phyloP scores from a whole-genome alignment of 2,888 invertebrate species.

The Nomada ruficornis region DNA sequence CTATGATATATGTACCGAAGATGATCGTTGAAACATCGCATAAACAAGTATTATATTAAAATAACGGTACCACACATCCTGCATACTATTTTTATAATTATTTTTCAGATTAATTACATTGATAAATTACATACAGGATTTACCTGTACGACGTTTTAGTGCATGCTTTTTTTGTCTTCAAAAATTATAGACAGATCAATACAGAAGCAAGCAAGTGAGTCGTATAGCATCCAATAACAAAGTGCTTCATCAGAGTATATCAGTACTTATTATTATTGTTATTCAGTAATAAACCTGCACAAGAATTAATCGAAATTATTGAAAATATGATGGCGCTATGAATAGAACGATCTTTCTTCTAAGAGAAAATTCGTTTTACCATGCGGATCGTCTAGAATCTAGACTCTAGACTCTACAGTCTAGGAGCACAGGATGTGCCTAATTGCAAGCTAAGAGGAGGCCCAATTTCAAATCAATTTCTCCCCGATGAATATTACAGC shows the following conservation, averaged over 20 bases:
- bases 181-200: too few species aligned
- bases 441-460: constrained; percentile 68
- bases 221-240: too few species aligned
- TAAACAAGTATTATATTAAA: too few species aligned
- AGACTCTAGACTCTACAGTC: constrained; percentile 62
- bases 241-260: background rate
- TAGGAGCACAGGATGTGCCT: constrained; percentile 48
- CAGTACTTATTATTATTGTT: background rate
- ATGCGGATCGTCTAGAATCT: constrained; percentile 15
- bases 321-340: constrained; percentile 34
- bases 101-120: too few species aligned
- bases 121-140: too few species aligned
- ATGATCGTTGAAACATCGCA: too few species aligned
- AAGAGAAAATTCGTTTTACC: background rate
- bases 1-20: too few species aligned
- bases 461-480: constrained; percentile 83
- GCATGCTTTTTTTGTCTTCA: too few species aligned
- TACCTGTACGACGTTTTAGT: too few species aligned
- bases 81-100: too few species aligned
- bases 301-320: constrained; percentile 42
- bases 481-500: constrained; percentile 82
- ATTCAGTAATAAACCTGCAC: constrained; percentile 21
- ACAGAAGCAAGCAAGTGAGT: too few species aligned
- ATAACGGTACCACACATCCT: too few species aligned
- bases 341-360: constrained; percentile 70